Conservation (phyloP, 2,113 vertebrate genomes). For the Corythornis cristatus region DNA sequence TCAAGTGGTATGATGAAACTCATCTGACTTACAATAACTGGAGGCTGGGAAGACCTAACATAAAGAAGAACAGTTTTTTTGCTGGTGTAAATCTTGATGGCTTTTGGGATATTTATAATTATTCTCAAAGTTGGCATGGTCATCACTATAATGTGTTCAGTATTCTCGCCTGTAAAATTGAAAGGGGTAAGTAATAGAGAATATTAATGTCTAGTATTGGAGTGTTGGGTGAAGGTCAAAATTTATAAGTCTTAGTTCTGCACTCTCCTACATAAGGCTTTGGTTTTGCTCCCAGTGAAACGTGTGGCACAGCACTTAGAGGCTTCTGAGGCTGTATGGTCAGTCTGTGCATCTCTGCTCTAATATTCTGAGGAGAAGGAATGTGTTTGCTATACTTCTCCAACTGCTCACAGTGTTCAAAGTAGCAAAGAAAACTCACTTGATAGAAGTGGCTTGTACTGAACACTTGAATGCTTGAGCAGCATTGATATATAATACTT, state of each 20-base stretch:
- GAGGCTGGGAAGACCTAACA: constrained; percentile 81
- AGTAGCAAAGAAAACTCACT: background rate
- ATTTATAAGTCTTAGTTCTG: background rate
- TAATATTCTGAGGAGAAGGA: background rate
- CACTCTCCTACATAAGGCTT: background rate
- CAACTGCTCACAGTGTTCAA: background rate
- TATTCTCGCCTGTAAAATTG: constrained; percentile 91
- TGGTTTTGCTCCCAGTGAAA: background rate
- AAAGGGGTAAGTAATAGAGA: constrained; percentile 80
- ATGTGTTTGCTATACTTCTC: background rate
- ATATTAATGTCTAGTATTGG: background rate
- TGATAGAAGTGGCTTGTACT: background rate
- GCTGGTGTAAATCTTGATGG: constrained; percentile 83
- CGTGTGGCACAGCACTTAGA: background rate
- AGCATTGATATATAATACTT: background rate
- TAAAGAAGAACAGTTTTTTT: constrained; percentile 77
- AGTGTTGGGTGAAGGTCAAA: background rate
- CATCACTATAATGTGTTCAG: constrained; percentile 79
- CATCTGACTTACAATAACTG: constrained; percentile 90
- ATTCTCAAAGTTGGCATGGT: constrained; percentile 32
- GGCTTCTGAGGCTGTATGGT: background rate
- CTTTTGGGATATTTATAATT: constrained; percentile 82
- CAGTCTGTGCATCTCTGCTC: background rate
- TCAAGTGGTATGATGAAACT: constrained; percentile 91
- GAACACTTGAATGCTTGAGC: background rate